phyloP scores from a whole-genome alignment of 2,113 vertebrate genomes.

The Ancistrus triradiatus region DNA sequence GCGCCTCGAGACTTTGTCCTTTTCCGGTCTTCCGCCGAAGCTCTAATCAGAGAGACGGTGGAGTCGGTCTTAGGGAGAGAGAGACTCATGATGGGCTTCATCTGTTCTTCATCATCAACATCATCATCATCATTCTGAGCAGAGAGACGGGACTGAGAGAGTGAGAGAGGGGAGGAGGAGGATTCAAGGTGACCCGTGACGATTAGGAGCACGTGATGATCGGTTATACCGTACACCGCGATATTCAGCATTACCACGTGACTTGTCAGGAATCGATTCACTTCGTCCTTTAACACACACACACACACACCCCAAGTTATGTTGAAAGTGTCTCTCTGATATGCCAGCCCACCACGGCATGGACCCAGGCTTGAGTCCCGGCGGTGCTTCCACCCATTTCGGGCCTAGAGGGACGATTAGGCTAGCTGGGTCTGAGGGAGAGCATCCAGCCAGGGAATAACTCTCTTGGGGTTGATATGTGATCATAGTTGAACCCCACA shows the following conservation, averaged over 20 bases:
- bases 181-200: slow-evolving; percentile 7
- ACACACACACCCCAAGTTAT: too few relatives aligned
- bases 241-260: not conserved
- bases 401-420: too few relatives aligned
- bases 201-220: not conserved
- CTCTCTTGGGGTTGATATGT: too few relatives aligned
- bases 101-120: slow-evolving; percentile 19
- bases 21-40: slow-evolving; percentile 57
- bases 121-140: slow-evolving; percentile 14
- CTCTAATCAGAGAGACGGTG: slow-evolving; percentile 80
- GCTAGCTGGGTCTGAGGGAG: too few relatives aligned
- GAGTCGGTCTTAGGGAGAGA: slow-evolving; percentile 85
- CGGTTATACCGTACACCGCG: slow-evolving; percentile 10
- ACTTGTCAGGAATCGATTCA: too few relatives aligned
- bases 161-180: not conserved
- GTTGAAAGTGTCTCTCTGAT: too few relatives aligned
- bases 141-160: not conserved
- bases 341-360: too few relatives aligned
- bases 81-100: slow-evolving; percentile 76
- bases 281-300: too few relatives aligned
- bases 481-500: too few relatives aligned
- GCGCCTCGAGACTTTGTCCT: slow-evolving; percentile 11
- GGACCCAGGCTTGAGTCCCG: too few relatives aligned
- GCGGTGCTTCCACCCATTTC: too few relatives aligned
- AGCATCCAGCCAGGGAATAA: too few relatives aligned